phyloP scores from a whole-genome alignment of 2,797 vertebrate genomes.

The Hypotaenidia philippensis region DNA sequence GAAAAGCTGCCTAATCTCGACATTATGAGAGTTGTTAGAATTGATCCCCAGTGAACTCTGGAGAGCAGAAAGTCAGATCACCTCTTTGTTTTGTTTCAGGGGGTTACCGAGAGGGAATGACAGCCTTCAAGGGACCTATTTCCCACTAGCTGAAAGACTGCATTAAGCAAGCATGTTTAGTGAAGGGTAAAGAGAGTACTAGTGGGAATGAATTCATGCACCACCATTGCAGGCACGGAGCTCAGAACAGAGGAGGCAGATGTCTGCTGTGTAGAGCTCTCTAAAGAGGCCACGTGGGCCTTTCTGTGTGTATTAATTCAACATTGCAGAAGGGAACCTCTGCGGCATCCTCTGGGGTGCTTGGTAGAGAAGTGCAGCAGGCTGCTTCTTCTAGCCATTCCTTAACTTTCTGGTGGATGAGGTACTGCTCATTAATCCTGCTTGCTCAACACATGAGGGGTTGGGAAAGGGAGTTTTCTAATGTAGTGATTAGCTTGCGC shows the following conservation, averaged over 20 bases:
- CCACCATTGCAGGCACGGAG: conserved; percentile 16
- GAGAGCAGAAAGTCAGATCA: conserved; percentile 75
- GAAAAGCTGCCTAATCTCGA: conserved; percentile 75
- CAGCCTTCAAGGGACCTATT: conserved; percentile 78
- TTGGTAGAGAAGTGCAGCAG: neutral
- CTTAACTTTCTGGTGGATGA: neutral
- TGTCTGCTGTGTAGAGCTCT: conserved; percentile 54
- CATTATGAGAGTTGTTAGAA: conserved; percentile 76
- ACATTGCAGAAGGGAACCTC: neutral
- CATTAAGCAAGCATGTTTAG: conserved; percentile 77
- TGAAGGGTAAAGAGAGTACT: conserved; percentile 74
- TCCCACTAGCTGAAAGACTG: conserved; percentile 75
- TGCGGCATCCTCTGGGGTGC: neutral
- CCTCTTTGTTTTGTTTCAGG: conserved; percentile 74
- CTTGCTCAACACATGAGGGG: neutral
- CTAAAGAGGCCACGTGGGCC: conserved; percentile 20
- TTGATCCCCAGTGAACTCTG: conserved; percentile 78
- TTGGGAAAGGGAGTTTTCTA: neutral
- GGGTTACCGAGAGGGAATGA: conserved; percentile 72
- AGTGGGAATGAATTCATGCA: conserved; percentile 28
- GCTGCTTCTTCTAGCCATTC: neutral
- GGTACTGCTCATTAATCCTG: neutral
- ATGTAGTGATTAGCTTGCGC: neutral
- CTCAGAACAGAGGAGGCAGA: conserved; percentile 25
- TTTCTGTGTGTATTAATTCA: neutral